A percentile compares a stretch with the other conserved stretches of the same genome.
These are phyloP conservation scores for Drosophila ohnishii DNA, from an alignment of 1,140 invertebrate species.

Conservation along the genomic window DNA sequence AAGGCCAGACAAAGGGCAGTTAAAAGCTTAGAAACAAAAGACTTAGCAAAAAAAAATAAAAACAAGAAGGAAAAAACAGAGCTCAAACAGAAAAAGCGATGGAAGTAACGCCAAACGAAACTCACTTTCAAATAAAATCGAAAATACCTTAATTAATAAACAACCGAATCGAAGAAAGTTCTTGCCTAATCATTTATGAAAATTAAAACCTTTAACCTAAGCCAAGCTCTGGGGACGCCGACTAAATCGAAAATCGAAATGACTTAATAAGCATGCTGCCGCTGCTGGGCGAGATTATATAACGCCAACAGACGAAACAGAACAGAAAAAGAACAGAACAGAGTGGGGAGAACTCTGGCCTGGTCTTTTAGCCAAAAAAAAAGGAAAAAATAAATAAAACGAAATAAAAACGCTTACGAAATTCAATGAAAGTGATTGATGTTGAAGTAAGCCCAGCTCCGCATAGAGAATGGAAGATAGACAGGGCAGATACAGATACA, in stretches of 20 bases:
- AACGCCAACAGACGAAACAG: constrained; percentile 37
- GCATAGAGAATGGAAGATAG: constrained; percentile 45
- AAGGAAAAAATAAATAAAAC: neutral
- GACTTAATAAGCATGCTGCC: constrained; percentile 69
- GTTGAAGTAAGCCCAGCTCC: constrained; percentile 57
- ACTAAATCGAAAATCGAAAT: constrained; percentile 59
- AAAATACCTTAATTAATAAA: constrained; percentile 44
- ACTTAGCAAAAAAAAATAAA: constrained; percentile 45
- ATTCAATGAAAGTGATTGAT: constrained; percentile 82
- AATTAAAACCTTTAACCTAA: constrained; percentile 53
- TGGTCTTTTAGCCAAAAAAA: constrained; percentile 12
- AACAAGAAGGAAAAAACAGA: constrained; percentile 8
- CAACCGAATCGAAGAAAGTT: constrained; percentile 44
- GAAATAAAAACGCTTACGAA: constrained; percentile 58
- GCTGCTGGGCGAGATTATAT: constrained; percentile 51
- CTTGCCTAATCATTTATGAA: constrained; percentile 54
- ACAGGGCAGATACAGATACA: constrained; percentile 31
- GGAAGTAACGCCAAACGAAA: constrained; percentile 15
- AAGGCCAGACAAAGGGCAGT: constrained; percentile 73
- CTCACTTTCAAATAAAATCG: constrained; percentile 55
- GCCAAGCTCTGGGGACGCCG: constrained; percentile 7
- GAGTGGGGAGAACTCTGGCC: constrained; percentile 24
- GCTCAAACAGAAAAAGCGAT: neutral
- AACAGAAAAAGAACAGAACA: constrained; percentile 18
- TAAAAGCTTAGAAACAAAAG: constrained; percentile 66